A percentile compares a stretch with the other conserved stretches of the same genome.
These are phyloP conservation scores for Brachyptera putata DNA, from an alignment of 2,888 invertebrate species.

Conservation along the genomic window DNA sequence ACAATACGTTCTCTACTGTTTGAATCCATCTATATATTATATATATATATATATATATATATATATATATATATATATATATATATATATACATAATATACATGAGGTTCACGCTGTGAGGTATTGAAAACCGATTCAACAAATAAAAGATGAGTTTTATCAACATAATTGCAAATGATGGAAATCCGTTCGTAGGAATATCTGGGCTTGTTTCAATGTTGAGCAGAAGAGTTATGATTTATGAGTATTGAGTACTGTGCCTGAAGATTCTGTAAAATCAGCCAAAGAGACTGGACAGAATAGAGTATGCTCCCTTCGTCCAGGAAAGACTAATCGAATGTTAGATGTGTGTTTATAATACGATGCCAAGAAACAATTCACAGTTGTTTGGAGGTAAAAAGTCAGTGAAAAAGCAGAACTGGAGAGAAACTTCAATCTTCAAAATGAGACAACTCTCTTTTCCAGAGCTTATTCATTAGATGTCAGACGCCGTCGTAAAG, in stretches of 20 bases:
- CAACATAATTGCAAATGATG: background rate
- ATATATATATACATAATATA: no score
- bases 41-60: no score
- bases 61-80: no score
- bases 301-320: conserved; percentile 11
- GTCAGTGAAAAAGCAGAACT: background rate
- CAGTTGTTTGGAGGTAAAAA: conserved; percentile 20
- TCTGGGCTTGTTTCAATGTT: background rate
- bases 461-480: conserved; percentile 21
- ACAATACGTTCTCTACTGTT: no score
- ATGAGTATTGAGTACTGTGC: no score
- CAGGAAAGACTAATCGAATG: conserved; percentile 20
- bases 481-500: conserved; percentile 24
- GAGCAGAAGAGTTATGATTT: background rate
- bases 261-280: background rate
- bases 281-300: background rate
- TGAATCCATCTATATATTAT: no score
- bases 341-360: conserved; percentile 14
- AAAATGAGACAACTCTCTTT: conserved; percentile 20
- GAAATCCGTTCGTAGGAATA: conserved; percentile 12
- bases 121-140: background rate
- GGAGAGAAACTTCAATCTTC: conserved; percentile 5
- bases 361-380: conserved; percentile 21
- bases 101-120: no score
- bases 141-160: background rate